A percentile compares a stretch with the other conserved stretches of the same genome.
phyloP scores from a whole-genome alignment of 2,888 invertebrate species.

The Macrosiphum euphorbiae region DNA sequence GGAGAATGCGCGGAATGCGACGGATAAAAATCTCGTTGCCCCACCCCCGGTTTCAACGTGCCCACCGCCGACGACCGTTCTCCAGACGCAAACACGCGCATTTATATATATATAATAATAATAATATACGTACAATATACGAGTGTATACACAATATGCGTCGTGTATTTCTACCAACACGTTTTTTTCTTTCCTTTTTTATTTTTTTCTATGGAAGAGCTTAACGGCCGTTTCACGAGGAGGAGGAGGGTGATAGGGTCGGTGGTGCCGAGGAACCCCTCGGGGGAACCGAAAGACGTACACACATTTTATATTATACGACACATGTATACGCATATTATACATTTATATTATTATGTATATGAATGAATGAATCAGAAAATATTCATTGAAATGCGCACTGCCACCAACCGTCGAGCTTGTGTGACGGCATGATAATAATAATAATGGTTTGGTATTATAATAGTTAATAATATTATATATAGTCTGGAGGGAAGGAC shows the following conservation, averaged over 20 bases:
- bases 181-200: not conserved
- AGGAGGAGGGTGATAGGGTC: not conserved
- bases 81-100: slow-evolving; percentile 44
- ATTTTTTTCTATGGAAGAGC: not conserved
- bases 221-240: not conserved
- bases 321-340: not conserved
- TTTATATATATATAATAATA: slow-evolving; percentile 21
- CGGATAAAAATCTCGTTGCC: slow-evolving; percentile 64
- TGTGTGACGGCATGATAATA: not conserved
- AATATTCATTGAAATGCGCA: slow-evolving; percentile 40
- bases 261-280: not conserved
- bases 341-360: slow-evolving; percentile 6
- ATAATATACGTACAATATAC: not conserved
- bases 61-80: slow-evolving; percentile 56
- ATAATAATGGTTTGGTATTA: not conserved
- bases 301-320: not conserved
- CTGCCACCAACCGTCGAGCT: slow-evolving; percentile 19
- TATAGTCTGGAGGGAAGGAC: not conserved
- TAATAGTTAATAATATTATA: not conserved
- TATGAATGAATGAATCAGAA: slow-evolving; percentile 30
- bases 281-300: not conserved
- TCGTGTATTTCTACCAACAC: slow-evolving; percentile 31
- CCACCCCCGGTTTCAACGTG: slow-evolving; percentile 64
- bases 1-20: slow-evolving; percentile 62
- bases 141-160: not conserved